phyloP scores from a whole-genome alignment of 2,113 vertebrate genomes.

The Corythornis madagascariensis region DNA sequence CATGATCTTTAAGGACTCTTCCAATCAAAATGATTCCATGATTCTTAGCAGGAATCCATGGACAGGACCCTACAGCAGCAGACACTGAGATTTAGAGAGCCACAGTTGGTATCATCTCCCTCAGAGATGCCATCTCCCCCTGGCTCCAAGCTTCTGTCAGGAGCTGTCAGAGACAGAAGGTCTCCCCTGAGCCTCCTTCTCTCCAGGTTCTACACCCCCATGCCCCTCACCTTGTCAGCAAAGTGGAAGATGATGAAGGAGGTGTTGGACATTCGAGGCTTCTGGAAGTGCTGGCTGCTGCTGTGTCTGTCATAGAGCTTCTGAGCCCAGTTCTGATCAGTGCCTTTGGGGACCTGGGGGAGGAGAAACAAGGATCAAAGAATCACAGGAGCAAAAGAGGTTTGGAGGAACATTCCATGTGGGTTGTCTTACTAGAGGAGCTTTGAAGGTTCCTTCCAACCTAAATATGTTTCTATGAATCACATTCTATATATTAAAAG shows the following conservation, averaged over 20 bases:
- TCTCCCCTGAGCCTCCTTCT: no score
- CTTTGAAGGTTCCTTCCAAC: neutral
- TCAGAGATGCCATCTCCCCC: no score
- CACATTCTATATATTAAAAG: neutral
- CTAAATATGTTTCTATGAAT: neutral
- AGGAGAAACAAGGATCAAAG: neutral
- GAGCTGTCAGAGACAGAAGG: no score
- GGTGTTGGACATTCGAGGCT: constrained; percentile 49
- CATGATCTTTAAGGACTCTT: neutral
- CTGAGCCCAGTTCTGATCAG: constrained; percentile 34
- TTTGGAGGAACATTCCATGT: neutral
- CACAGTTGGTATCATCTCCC: neutral
- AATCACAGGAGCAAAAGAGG: no score
- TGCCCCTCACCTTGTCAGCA: neutral
- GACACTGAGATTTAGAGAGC: neutral
- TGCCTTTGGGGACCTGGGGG: constrained; percentile 35
- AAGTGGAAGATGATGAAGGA: constrained; percentile 56
- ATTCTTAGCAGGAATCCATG: neutral
- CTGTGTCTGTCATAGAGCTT: neutral
- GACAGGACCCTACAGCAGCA: neutral
- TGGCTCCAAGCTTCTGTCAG: no score
- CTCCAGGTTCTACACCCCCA: no score
- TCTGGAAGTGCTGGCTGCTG: constrained; percentile 46
- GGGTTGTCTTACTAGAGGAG: neutral
- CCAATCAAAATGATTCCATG: neutral